Conservation (phyloP, 2,888 invertebrate species). For the Ischnura elegans region DNA sequence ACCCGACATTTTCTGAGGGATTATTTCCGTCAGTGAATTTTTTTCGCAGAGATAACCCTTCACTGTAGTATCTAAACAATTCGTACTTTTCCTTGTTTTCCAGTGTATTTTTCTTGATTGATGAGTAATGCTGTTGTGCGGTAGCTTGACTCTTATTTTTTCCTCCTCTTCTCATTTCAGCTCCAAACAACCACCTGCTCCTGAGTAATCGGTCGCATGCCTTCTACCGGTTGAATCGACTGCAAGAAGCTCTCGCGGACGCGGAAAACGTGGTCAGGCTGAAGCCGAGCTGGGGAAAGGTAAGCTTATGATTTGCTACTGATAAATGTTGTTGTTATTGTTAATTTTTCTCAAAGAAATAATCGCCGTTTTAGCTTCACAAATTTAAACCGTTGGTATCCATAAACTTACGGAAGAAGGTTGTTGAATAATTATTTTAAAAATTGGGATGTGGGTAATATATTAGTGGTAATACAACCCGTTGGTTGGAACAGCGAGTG, state of each 20-base stretch:
- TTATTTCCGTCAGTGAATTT: not conserved
- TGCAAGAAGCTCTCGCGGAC: conserved; percentile 83
- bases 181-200: conserved; percentile 83
- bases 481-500: too few species aligned
- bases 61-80: not conserved
- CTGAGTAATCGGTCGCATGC: conserved; percentile 84
- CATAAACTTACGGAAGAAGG: too few species aligned
- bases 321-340: too few species aligned
- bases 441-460: too few species aligned
- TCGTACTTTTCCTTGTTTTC: not conserved
- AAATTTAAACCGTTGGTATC: too few species aligned
- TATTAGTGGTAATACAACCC: too few species aligned
- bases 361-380: too few species aligned
- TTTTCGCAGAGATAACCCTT: not conserved
- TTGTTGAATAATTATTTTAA: too few species aligned
- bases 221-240: conserved; percentile 81
- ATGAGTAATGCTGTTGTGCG: not conserved
- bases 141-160: not conserved
- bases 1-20: too few species aligned
- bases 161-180: conserved; percentile 77
- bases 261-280: conserved; percentile 83
- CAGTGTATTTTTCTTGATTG: not conserved
- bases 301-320: conserved; percentile 75
- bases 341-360: too few species aligned
- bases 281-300: conserved; percentile 85